Evolutionary conservation across 2,113 vertebrate genomes (phyloP).

Genomic region (Leptodactylus fuscus): DNA sequence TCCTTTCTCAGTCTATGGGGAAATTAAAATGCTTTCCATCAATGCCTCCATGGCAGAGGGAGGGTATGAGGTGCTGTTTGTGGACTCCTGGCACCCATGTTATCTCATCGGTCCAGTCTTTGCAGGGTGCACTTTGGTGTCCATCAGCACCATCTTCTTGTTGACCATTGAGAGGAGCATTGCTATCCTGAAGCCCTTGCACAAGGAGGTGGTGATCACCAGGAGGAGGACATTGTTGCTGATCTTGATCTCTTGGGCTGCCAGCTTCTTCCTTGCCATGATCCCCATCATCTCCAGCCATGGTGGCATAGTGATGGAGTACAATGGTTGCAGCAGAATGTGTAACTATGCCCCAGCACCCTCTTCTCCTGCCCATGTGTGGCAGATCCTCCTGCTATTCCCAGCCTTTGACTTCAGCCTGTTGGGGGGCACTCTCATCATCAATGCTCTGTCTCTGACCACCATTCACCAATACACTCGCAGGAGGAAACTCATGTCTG

Average conservation of each 20-base stretch:
- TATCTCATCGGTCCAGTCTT: constrained; percentile 76
- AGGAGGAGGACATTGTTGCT: constrained; percentile 73
- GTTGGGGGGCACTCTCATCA: constrained; percentile 74
- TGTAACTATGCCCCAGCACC: constrained; percentile 75
- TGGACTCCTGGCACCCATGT: constrained; percentile 74
- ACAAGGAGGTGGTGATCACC: constrained; percentile 77
- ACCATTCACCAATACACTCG: constrained; percentile 78
- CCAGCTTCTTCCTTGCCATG: constrained; percentile 76
- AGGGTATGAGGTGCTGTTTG: constrained; percentile 65
- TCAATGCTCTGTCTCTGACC: constrained; percentile 78
- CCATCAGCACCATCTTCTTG: constrained; percentile 79
- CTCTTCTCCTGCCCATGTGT: constrained; percentile 68
- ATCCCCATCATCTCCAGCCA: constrained; percentile 75
- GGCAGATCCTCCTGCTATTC: constrained; percentile 79
- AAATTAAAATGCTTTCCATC: constrained; percentile 71
- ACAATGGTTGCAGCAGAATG: constrained; percentile 81
- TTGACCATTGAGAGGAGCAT: constrained; percentile 77
- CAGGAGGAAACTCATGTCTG: constrained; percentile 73
- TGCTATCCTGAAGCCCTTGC: constrained; percentile 76
- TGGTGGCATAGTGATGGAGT: constrained; percentile 74
- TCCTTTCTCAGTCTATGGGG: constrained; percentile 77
- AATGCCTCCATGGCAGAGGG: constrained; percentile 67
- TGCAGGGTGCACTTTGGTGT: constrained; percentile 80
- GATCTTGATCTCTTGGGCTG: constrained; percentile 74
- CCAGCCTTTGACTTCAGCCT: constrained; percentile 80